Percentiles rank a stretch among this genome's conserved stretches.
Conservation (phyloP, 1,140 invertebrate species). For the Pogonus chalceus region DNA sequence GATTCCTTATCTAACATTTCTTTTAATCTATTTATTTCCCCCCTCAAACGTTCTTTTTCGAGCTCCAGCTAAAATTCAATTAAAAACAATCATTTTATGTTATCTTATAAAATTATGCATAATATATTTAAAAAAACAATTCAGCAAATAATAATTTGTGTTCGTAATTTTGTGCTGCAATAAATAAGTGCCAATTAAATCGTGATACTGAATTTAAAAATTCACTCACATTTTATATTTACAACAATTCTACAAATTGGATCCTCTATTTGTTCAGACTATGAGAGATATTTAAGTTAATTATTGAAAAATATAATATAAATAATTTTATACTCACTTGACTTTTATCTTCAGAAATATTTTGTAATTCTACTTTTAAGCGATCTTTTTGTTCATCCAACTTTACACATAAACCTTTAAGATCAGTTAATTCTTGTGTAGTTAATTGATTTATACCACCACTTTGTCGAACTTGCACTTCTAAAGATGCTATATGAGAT, state of each 20-base stretch:
- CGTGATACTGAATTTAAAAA: no score
- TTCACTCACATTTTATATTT: no score
- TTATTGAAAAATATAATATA: constrained; percentile 4
- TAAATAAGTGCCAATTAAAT: no score
- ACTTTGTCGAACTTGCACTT: constrained; percentile 39
- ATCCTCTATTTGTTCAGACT: no score
- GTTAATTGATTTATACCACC: constrained; percentile 30
- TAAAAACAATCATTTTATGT: no score
- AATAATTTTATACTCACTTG: constrained; percentile 27
- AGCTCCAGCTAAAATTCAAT: constrained; percentile 27
- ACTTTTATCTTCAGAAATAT: constrained; percentile 31
- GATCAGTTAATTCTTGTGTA: constrained; percentile 37
- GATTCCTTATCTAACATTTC: constrained; percentile 39
- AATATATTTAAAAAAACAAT: no score
- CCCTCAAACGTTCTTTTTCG: constrained; percentile 33
- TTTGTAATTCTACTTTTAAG: constrained; percentile 33
- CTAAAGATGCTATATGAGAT: constrained; percentile 40
- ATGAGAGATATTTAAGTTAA: no score
- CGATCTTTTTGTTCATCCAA: constrained; percentile 44
- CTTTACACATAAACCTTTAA: constrained; percentile 42
- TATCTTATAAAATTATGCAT: no score
- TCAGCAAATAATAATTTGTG: no score
- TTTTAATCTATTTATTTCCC: constrained; percentile 35
- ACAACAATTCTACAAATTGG: no score
- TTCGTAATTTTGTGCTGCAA: no score